Base-by-base conservation (phyloP, 2,888 invertebrate species). In the Nephrotoma guestfalica region DNA sequence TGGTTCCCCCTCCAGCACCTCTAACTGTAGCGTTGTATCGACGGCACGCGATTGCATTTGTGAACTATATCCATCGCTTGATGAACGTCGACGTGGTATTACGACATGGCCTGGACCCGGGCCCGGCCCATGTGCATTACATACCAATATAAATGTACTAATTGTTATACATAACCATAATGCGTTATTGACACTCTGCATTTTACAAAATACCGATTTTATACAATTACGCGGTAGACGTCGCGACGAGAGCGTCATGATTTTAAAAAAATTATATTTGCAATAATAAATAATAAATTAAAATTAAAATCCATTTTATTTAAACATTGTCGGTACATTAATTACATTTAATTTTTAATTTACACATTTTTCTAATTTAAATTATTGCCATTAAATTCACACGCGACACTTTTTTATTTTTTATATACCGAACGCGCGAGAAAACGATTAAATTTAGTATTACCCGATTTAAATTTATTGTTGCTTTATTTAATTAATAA, bases 1-100 rank as follows among this genome's bases (percentile, higher is more conserved):
- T 7, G 96, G 95, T 90, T 96, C 95, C 88, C 96, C 97, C 91
- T 99, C 99, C 87, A 94, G 93, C 88, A 98, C 95, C 90, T 96
- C 96, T 89, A 98, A 94, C 89, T 96, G 96, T 86, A 97, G 95
- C 88, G 97, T 93, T 71, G 96, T 97, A 91, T 97, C 97, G 87
- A 96, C 97, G 87, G 97, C 96, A 88, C 97, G 94, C 88, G 96
- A 96, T 92, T 97, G 97, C 97, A 97, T 97, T 91, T 94, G 94
- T 89, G 93, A 93, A 89, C 93, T 89, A 87, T 90, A 90, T 43
- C 90, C 90, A 86, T 89, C 90, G 11, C 90, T 89, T 4, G 91
- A 90, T 4, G 90, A 90, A 85, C 92, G 90, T 9, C 90, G 89
- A 7, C 91, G 89, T 6, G 91, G 89, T 89, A 91, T 91, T 3